Evolutionary conservation across 2,888 invertebrate genomes (phyloP).

Genomic region (Mythimna impura): DNA sequence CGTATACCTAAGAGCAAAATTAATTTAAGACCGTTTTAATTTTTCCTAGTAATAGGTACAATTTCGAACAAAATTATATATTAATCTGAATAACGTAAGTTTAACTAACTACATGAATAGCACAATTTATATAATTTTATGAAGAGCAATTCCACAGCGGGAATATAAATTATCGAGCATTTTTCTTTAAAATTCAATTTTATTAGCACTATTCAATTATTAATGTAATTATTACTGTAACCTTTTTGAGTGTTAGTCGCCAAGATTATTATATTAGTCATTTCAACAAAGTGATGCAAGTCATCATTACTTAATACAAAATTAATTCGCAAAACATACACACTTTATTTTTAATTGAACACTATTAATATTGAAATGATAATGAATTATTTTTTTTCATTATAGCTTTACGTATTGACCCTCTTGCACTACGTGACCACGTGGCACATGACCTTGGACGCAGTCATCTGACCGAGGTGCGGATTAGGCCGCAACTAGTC

Average conservation of each 20-base stretch:
- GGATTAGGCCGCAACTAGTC: neutral
- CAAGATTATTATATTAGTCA: constrained; percentile 11
- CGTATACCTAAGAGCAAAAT: constrained; percentile 78
- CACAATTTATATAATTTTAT: constrained; percentile 13
- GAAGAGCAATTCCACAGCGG: constrained; percentile 4
- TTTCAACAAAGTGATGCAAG: constrained; percentile 22
- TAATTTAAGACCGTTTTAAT: constrained; percentile 20
- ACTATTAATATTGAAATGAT: constrained; percentile 3
- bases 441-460: neutral
- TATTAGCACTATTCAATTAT: too few species aligned
- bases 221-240: too few species aligned
- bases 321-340: constrained; percentile 38
- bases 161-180: neutral
- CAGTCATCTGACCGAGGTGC: neutral
- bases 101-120: constrained; percentile 25
- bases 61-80: constrained; percentile 13
- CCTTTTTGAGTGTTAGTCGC: neutral
- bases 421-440: too few species aligned
- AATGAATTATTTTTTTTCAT: neutral
- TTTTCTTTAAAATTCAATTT: neutral
- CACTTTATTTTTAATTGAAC: constrained; percentile 40
- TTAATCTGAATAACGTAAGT: constrained; percentile 6
- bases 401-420: neutral
- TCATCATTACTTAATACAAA: constrained; percentile 28
- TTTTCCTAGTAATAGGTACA: constrained; percentile 1